Evolutionary conservation across 2,888 invertebrate species (phyloP).

Genomic region (Drosophila parthenogenetica): DNA sequence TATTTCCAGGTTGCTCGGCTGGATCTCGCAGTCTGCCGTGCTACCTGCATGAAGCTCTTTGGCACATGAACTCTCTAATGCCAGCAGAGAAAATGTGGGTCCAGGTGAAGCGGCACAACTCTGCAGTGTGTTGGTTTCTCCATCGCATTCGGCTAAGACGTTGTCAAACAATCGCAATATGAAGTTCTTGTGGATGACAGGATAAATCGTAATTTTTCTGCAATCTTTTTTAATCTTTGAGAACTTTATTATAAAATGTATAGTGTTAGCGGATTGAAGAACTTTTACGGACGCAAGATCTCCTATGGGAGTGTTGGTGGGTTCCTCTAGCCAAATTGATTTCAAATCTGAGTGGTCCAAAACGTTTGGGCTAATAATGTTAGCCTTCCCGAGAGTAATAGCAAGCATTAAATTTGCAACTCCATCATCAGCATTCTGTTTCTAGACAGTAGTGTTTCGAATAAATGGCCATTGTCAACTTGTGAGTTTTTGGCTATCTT

Average conservation of each 20-base stretch:
- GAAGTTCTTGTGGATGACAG: too few relatives aligned
- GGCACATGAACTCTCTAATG: too few relatives aligned
- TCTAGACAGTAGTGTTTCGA: too few relatives aligned
- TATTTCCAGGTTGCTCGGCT: too few relatives aligned
- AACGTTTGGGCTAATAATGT: conserved; percentile 32
- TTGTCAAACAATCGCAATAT: conserved; percentile 2
- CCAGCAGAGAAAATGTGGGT: too few relatives aligned
- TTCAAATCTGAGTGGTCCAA: too few relatives aligned
- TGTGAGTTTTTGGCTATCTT: conserved; percentile 21
- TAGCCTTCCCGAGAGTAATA: conserved; percentile 29
- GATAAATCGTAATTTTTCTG: conserved; percentile 13
- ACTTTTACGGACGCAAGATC: too few relatives aligned
- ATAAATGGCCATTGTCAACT: conserved; percentile 16
- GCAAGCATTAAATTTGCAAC: conserved; percentile 31
- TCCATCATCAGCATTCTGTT: conserved; percentile 36
- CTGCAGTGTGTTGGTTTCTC: conserved; percentile 5
- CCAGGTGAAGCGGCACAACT: conserved; percentile 8
- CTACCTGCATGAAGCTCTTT: too few relatives aligned
- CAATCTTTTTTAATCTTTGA: conserved; percentile 10
- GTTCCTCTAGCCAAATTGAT: too few relatives aligned
- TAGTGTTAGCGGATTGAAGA: too few relatives aligned
- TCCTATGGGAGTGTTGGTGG: too few relatives aligned
- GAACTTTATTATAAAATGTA: conserved; percentile 3
- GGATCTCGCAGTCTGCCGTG: too few relatives aligned
- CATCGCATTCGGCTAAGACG: conserved; percentile 13